Conservation (phyloP, 2,888 invertebrate genomes). For the Oligia fasciuncula region DNA sequence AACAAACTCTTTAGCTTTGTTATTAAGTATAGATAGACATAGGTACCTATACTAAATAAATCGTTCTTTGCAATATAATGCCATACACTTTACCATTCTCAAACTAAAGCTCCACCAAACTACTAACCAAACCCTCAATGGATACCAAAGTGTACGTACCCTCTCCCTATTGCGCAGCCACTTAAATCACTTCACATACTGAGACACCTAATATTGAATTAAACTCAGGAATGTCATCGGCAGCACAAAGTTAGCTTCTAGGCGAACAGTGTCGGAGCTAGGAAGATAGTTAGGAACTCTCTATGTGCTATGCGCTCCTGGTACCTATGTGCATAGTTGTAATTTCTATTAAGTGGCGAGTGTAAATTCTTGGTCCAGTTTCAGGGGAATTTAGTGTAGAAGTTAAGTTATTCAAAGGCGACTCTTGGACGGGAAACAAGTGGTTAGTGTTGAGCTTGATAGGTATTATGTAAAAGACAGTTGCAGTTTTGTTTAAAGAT, state of each 20-base stretch:
- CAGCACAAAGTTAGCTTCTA: constrained; percentile 36
- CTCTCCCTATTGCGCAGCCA: not conserved
- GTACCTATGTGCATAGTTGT: constrained; percentile 1
- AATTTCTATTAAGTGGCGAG: not conserved
- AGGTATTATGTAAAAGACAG: no score
- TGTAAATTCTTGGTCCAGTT: constrained; percentile 13
- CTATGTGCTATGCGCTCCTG: constrained; percentile 13
- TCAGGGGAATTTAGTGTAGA: not conserved
- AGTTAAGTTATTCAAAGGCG: not conserved
- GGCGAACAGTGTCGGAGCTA: constrained; percentile 8
- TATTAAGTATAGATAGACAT: no score
- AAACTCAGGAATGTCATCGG: constrained; percentile 29
- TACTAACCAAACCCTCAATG: not conserved
- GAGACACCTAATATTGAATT: constrained; percentile 45
- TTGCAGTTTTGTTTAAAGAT: not conserved
- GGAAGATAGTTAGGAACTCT: constrained; percentile 21
- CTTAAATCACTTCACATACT: constrained; percentile 23
- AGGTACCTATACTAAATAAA: not conserved
- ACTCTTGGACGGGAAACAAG: not conserved
- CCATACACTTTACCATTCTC: not conserved
- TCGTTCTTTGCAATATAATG: not conserved
- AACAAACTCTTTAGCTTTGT: no score
- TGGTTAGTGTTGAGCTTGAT: not conserved
- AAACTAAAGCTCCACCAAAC: not conserved
- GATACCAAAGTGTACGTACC: not conserved